phyloP scores from a whole-genome alignment of 2,113 vertebrate species.

The Bubo bubo region DNA sequence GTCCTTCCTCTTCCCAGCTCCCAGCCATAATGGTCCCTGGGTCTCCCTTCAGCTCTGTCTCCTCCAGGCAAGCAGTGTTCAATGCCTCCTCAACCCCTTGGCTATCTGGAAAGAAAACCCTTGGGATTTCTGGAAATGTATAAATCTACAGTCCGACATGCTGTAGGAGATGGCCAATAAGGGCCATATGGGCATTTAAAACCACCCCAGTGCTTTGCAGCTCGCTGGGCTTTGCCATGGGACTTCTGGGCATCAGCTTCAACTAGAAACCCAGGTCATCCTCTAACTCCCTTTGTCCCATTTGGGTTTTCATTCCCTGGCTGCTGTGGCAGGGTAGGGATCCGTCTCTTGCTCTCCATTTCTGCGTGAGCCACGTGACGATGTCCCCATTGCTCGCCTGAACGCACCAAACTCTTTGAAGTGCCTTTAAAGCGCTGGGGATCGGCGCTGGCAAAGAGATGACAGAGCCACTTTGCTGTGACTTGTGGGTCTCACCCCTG shows the following conservation, averaged over 20 bases:
- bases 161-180: not conserved
- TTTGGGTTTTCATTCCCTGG: not conserved
- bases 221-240: not conserved
- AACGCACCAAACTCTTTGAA: accelerated
- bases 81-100: not conserved
- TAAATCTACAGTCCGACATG: not conserved
- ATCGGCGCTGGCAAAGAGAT: accelerated
- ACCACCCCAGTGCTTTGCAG: not conserved
- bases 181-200: not conserved
- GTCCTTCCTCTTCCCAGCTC: not conserved
- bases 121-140: not conserved
- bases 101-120: not conserved
- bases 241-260: too few relatives aligned
- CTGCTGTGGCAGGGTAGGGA: not conserved
- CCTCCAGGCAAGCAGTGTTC: not conserved
- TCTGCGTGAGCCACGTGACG: accelerated
- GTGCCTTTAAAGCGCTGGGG: not conserved
- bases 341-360: not conserved
- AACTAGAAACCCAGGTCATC: not conserved
- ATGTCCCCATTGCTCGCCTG: not conserved
- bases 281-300: not conserved
- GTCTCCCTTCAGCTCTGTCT: not conserved
- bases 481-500: not conserved
- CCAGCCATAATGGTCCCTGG: accelerated
- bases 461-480: not conserved